These are phyloP conservation scores for Pelodytes ibericus DNA, from an alignment of 2,797 vertebrate species.

Conservation along the genomic window DNA sequence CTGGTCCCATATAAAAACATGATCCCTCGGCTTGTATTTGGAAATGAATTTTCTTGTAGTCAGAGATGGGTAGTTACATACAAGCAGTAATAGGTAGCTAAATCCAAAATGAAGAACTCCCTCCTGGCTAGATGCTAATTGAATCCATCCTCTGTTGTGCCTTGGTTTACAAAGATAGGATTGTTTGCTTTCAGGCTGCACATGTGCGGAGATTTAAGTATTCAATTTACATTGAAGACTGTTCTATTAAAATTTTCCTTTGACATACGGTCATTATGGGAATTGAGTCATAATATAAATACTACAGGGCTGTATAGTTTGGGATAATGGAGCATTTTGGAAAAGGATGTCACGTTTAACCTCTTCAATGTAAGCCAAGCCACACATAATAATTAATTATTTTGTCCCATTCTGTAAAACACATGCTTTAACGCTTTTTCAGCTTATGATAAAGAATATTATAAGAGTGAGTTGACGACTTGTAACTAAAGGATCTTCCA, in stretches of 20 bases:
- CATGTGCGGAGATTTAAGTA: conserved; percentile 48
- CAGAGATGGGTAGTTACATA: conserved; percentile 36
- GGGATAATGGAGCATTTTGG: conserved; percentile 29
- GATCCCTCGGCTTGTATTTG: conserved; percentile 6
- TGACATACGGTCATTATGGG: conserved; percentile 52
- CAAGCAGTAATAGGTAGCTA: conserved; percentile 33
- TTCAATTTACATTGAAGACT: conserved; percentile 47
- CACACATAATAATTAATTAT: no score
- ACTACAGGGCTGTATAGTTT: not conserved
- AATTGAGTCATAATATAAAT: conserved; percentile 42
- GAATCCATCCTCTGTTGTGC: conserved; percentile 45
- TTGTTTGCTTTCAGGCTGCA: conserved; percentile 32
- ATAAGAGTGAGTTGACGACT: no score
- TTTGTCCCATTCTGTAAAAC: no score
- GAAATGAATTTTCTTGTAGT: conserved; percentile 25
- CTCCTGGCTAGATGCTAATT: conserved; percentile 33
- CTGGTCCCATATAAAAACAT: conserved; percentile 66
- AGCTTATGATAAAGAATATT: no score
- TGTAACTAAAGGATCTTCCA: no score
- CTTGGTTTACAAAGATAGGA: conserved; percentile 47
- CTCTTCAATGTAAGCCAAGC: not conserved
- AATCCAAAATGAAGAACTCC: conserved; percentile 6
- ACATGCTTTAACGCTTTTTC: no score
- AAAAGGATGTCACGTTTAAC: not conserved
- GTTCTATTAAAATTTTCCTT: conserved; percentile 24